Evolutionary conservation across 2,113 vertebrate genomes (phyloP).

Genomic region (Platycercus adscitus): DNA sequence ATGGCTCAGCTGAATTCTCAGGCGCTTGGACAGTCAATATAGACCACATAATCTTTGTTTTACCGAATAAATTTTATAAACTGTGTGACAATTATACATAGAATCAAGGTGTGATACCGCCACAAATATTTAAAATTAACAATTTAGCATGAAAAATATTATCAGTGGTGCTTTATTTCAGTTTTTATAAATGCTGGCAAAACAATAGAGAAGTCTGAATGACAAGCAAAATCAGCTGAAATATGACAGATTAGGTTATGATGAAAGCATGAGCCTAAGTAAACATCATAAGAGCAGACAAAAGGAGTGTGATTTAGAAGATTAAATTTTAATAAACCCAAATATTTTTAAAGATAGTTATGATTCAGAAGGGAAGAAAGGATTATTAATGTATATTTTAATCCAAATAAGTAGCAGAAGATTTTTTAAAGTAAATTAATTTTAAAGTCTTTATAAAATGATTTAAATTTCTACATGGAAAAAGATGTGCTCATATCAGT

Average conservation of each 20-base stretch:
- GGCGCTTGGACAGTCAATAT: background rate
- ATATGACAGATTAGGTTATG: slow-evolving; percentile 13
- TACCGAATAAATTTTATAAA: background rate
- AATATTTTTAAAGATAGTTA: slow-evolving; percentile 11
- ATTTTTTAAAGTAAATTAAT: background rate
- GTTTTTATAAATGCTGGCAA: background rate
- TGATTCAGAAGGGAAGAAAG: background rate
- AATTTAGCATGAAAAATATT: background rate
- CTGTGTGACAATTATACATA: background rate
- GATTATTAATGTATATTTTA: background rate
- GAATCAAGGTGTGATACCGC: background rate
- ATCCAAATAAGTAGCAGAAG: background rate
- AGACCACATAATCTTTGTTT: background rate
- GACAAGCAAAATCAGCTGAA: background rate
- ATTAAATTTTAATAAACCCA: slow-evolving; percentile 22
- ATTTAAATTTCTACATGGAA: background rate
- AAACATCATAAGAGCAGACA: background rate
- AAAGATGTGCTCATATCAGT: background rate
- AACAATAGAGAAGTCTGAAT: background rate
- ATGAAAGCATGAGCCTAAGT: slow-evolving; percentile 25
- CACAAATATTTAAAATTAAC: background rate
- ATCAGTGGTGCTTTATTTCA: background rate
- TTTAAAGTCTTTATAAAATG: background rate
- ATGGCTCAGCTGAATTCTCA: background rate
- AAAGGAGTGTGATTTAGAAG: background rate